Conservation (phyloP, 2,797 vertebrate species). For the Triplophysa yarkandensis region DNA sequence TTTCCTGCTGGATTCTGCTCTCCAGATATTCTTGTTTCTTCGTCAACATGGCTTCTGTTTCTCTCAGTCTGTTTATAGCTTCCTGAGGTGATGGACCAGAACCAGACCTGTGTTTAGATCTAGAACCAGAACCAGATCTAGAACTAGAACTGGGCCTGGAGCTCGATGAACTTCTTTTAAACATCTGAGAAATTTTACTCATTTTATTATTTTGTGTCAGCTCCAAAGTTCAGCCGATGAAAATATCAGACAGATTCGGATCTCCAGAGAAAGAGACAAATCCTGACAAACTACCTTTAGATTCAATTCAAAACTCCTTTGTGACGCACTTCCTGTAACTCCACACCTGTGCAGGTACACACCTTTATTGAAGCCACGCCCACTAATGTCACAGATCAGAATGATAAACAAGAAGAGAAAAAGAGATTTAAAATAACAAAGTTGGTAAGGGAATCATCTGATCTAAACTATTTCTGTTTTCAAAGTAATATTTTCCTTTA, state of each 20-base stretch:
- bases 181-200: constrained; percentile 85
- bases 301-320: constrained; percentile 59
- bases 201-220: constrained; percentile 57
- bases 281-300: constrained; percentile 64
- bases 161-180: constrained; percentile 74
- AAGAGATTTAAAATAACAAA: too few relatives aligned
- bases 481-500: too few relatives aligned
- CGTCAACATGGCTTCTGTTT: constrained; percentile 92
- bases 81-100: constrained; percentile 85
- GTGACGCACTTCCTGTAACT: constrained; percentile 56
- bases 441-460: too few relatives aligned
- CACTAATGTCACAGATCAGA: neutral
- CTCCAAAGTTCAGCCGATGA: neutral
- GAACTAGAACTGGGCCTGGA: constrained; percentile 56
- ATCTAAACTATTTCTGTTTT: too few relatives aligned
- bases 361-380: constrained; percentile 16
- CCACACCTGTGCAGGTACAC: constrained; percentile 38
- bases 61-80: constrained; percentile 87
- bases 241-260: neutral
- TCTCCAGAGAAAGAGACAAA: constrained; percentile 46
- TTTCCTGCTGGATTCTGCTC: constrained; percentile 84
- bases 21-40: constrained; percentile 95
- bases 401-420: too few relatives aligned
- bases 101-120: constrained; percentile 73
- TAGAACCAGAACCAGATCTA: constrained; percentile 67